A percentile compares a stretch with the other conserved stretches of the same genome.
These are phyloP conservation scores for Corythaixoides concolor DNA, from an alignment of 2,113 vertebrate species.

Conservation along the genomic window DNA sequence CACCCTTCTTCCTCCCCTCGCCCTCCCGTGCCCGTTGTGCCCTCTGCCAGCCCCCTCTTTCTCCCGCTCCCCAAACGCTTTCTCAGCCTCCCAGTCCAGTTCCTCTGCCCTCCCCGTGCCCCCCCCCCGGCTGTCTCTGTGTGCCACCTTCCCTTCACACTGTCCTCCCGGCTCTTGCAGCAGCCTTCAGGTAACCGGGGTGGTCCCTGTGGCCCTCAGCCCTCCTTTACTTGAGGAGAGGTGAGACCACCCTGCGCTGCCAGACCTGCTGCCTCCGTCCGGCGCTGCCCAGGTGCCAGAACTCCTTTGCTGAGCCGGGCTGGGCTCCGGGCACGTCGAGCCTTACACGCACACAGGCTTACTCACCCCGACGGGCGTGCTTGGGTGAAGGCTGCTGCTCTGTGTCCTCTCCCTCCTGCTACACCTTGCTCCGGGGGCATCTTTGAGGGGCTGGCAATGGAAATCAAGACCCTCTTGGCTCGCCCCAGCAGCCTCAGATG, in stretches of 20 bases:
- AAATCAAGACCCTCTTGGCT: background rate
- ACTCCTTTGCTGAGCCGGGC: rapidly evolving
- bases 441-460: background rate
- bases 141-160: background rate
- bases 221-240: background rate
- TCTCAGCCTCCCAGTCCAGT: background rate
- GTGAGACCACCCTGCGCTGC: background rate
- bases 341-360: too few relatives aligned
- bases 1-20: background rate
- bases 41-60: background rate
- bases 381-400: background rate
- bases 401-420: rapidly evolving
- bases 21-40: background rate
- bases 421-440: background rate
- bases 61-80: background rate
- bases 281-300: rapidly evolving
- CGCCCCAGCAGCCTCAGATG: too few relatives aligned
- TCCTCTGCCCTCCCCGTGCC: background rate
- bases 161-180: background rate
- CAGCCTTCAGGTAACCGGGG: rapidly evolving
- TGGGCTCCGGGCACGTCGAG: background rate
- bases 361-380: background rate
- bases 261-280: rapidly evolving
- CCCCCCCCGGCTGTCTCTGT: background rate
- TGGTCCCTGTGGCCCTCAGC: rapidly evolving